phyloP scores from a whole-genome alignment of 2,113 vertebrate genomes.

The Bubo bubo region DNA sequence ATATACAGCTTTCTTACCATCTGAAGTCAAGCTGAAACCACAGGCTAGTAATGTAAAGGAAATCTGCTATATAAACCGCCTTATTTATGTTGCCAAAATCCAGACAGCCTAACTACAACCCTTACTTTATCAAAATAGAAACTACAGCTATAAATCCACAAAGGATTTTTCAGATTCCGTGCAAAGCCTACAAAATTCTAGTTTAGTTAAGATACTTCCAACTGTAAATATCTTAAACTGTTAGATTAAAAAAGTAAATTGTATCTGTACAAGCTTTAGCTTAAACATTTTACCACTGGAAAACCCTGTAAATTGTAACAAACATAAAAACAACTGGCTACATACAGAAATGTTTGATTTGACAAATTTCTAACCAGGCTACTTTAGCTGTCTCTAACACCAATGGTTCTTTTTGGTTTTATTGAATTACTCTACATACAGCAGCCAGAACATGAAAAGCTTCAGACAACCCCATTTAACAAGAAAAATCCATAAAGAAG shows the following conservation, averaged over 20 bases:
- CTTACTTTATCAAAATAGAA: not conserved
- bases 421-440: not conserved
- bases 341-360: not conserved
- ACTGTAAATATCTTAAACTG: not conserved
- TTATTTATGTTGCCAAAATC: not conserved
- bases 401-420: not conserved
- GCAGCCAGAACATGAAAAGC: not conserved
- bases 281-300: not conserved
- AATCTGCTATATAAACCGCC: accelerated
- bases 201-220: not conserved
- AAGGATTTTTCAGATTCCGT: not conserved
- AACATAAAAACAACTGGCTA: not conserved
- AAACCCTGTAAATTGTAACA: not conserved
- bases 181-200: not conserved
- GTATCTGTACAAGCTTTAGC: not conserved
- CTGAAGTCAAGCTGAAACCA: not conserved
- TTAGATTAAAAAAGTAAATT: not conserved
- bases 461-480: not conserved
- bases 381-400: not conserved
- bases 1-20: not conserved
- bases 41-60: not conserved
- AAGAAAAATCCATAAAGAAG: not conserved
- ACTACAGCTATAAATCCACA: not conserved
- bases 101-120: not conserved
- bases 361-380: not conserved